A percentile compares a stretch with the other conserved stretches of the same genome.
Conservation (phyloP, 2,888 invertebrate species). For the Epinotia demarniana region DNA sequence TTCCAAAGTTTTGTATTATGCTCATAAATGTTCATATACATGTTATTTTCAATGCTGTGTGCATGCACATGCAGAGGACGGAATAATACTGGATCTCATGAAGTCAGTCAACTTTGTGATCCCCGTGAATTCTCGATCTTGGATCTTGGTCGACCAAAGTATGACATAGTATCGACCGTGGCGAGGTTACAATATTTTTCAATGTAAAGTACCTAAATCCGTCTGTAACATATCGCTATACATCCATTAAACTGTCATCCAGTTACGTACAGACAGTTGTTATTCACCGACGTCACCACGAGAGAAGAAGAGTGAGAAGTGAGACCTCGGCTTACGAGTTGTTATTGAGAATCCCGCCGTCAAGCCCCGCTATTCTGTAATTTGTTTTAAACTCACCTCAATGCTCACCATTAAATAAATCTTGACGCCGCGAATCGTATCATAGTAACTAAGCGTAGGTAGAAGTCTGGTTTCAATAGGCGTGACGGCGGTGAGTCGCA, state of each 20-base stretch:
- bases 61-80: background rate
- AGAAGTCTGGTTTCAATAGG: too few species aligned
- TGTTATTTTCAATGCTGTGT: too few species aligned
- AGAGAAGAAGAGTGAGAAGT: too few species aligned
- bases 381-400: too few species aligned
- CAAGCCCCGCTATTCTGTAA: background rate
- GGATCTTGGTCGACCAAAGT: background rate
- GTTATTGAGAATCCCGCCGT: background rate
- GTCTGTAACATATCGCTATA: constrained; percentile 14
- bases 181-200: constrained; percentile 17
- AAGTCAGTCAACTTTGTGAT: background rate
- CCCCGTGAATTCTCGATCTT: background rate
- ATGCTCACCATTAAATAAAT: too few species aligned
- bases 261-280: constrained; percentile 7
- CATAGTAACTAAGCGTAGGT: too few species aligned
- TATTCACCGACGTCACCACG: background rate
- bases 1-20: too few species aligned
- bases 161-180: background rate
- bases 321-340: background rate
- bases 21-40: too few species aligned
- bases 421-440: too few species aligned
- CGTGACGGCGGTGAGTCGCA: too few species aligned
- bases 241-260: constrained; percentile 27
- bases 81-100: background rate
- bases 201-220: background rate